Conservation (phyloP, 2,888 invertebrate species). For the Agonum fuliginosum region DNA sequence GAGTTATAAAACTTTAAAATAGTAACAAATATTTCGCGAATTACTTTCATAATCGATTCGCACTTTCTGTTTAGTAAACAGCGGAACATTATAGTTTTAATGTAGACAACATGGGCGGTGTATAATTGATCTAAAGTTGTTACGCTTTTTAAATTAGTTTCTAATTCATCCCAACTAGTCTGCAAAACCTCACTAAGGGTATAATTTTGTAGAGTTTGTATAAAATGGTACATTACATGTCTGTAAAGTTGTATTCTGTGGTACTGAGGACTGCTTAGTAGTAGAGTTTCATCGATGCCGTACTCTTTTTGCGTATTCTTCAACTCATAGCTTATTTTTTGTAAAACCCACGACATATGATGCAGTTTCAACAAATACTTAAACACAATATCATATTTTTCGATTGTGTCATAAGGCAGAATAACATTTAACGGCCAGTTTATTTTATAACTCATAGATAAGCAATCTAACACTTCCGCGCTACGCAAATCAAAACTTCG, state of each 20-base stretch:
- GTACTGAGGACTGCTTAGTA: constrained; percentile 81
- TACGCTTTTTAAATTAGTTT: constrained; percentile 79
- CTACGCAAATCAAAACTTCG: constrained; percentile 79
- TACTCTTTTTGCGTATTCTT: constrained; percentile 77
- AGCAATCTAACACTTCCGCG: constrained; percentile 80
- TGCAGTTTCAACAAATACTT: constrained; percentile 85
- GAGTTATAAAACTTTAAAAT: constrained; percentile 83
- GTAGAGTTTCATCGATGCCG: constrained; percentile 69
- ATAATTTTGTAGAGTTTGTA: constrained; percentile 85
- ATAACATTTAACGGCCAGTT: constrained; percentile 88
- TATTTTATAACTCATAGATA: constrained; percentile 82
- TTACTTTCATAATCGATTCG: constrained; percentile 79
- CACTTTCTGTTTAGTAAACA: constrained; percentile 84
- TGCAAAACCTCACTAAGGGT: constrained; percentile 85
- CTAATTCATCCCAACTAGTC: constrained; percentile 84
- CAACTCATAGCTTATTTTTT: constrained; percentile 79
- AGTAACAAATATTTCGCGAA: constrained; percentile 83
- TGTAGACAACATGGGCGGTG: constrained; percentile 81
- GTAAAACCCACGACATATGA: constrained; percentile 84
- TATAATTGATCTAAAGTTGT: constrained; percentile 84
- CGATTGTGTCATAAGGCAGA: constrained; percentile 81
- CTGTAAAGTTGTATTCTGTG: constrained; percentile 82
- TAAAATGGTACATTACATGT: constrained; percentile 85
- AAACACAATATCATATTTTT: constrained; percentile 84
- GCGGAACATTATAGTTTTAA: constrained; percentile 84